Conservation (phyloP, 2,797 vertebrate genomes). For the Sandelia bainsii region DNA sequence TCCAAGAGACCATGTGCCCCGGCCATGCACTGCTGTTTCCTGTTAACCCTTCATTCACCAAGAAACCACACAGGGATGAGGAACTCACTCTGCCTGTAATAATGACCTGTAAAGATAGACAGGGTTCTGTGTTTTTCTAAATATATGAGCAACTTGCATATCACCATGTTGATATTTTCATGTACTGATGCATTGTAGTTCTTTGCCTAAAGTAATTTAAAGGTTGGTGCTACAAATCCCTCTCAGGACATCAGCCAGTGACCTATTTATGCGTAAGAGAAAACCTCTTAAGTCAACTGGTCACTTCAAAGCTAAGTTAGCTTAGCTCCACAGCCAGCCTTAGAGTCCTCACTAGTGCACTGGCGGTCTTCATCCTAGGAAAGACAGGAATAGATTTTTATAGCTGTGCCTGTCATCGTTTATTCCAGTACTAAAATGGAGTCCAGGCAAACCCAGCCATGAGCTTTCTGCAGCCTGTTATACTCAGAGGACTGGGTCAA, state of each 20-base stretch:
- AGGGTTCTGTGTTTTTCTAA: not conserved
- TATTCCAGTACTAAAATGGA: slow-evolving; percentile 39
- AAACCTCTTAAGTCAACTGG: slow-evolving; percentile 59
- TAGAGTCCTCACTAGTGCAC: slow-evolving; percentile 12
- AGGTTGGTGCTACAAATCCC: slow-evolving; percentile 36
- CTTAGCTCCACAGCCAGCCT: slow-evolving; percentile 12
- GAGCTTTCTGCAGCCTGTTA: slow-evolving; percentile 25
- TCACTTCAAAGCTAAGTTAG: slow-evolving; percentile 34
- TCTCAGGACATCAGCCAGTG: slow-evolving; percentile 43
- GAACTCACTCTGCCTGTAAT: slow-evolving; percentile 11
- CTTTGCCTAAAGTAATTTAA: slow-evolving; percentile 32
- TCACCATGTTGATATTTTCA: not conserved
- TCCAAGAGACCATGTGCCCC: slow-evolving; percentile 68
- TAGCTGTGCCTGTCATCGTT: slow-evolving; percentile 26
- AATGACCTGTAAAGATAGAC: not conserved
- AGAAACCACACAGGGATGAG: slow-evolving; percentile 22
- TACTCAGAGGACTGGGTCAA: slow-evolving; percentile 15
- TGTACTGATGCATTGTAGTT: slow-evolving; percentile 1
- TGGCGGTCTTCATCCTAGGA: slow-evolving; percentile 34
- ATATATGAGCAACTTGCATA: not conserved
- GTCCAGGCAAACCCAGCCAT: slow-evolving; percentile 2
- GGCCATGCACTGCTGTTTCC: slow-evolving; percentile 72
- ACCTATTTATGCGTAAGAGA: slow-evolving; percentile 59
- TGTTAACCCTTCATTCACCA: slow-evolving; percentile 81
- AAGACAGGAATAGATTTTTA: slow-evolving; percentile 63